Evolutionary conservation across 2,888 invertebrate genomes (phyloP), one percentile per base, ranked within the genome.

Genomic region (Laspeyria flexula): DNA sequence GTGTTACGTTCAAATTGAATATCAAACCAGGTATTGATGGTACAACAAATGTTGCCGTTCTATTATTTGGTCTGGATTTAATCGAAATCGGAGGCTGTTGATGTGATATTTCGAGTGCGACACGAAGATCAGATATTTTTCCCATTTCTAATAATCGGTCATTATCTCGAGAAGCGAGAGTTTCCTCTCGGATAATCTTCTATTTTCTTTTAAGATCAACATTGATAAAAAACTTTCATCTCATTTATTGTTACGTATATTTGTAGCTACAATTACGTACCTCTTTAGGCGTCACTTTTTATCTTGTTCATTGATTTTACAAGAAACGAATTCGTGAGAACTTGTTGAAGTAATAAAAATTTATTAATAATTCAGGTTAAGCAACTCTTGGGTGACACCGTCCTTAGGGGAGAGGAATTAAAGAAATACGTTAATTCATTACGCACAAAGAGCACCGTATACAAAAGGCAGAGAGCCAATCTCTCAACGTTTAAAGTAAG

Each of bases 391-490:
- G 96, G 96, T 1, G 95, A 95, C 55, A 95, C 95, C 47, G 94
- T 96, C 13, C 90, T 96, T 15, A 94, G 96, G 68, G 97, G 96
- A 18, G 97, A 97, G 57, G 96, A 97, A 87, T 94, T 97, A 77
- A 97, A 97, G 83, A 94, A 95, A 65, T 97, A 97, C 83, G 96
- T 98, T 11, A 95, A 95, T 74, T 95, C 96, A 64, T 87, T 98
- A 55, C 94, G 97, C 50, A 95, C 95, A 42, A 96, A 97, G 79
- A 97, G 96, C 76, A 95, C 95, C 5, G 89, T 95, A 7, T 97
- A 97, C 84, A 97, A 97, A 88, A 94, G 96, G 76, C 96, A 96
- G 79, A 93, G 96, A 71, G 93, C 95, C 39, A 96, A 96, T 81
- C 88, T 97, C 63, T 95, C 96, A 5, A 95, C 95, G 42, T 87